Percentiles rank a stretch among this genome's conserved stretches.
phyloP scores from a whole-genome alignment of 2,888 invertebrate species.

The Euclidia mi region DNA sequence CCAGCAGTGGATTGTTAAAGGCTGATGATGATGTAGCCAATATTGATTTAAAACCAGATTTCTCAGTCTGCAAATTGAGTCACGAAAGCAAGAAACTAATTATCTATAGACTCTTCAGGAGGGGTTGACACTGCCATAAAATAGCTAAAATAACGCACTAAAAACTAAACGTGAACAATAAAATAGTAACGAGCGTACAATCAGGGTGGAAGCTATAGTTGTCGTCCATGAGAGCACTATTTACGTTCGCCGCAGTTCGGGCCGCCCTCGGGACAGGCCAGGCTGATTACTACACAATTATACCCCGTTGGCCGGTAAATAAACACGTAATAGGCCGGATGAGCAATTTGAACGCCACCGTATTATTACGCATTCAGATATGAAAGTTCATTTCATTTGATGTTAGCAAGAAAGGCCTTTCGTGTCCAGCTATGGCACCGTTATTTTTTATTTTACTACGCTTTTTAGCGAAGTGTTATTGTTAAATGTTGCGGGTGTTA shows the following conservation, averaged over 20 bases:
- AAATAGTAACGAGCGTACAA: conserved; percentile 36
- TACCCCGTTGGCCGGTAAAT: conserved; percentile 65
- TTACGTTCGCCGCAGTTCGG: conserved; percentile 46
- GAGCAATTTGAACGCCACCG: conserved; percentile 48
- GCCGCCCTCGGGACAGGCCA: conserved; percentile 52
- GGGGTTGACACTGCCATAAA: too few relatives aligned
- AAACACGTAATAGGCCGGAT: conserved; percentile 55
- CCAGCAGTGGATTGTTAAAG: too few relatives aligned
- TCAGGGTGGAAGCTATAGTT: conserved; percentile 41
- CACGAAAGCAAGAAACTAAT: too few relatives aligned
- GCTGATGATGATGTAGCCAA: too few relatives aligned
- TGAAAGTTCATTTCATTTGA: conserved; percentile 43
- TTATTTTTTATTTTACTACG: conserved; percentile 18
- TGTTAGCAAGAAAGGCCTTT: conserved; percentile 24
- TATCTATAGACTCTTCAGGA: too few relatives aligned
- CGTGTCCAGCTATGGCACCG: conserved; percentile 10
- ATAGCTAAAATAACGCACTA: background rate
- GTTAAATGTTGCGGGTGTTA: conserved; percentile 1
- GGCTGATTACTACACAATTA: conserved; percentile 67
- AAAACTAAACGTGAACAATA: conserved; percentile 19
- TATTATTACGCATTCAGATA: conserved; percentile 45
- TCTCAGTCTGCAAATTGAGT: too few relatives aligned
- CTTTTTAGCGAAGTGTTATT: conserved; percentile 5
- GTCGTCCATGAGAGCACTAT: conserved; percentile 48
- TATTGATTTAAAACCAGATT: too few relatives aligned